These are phyloP conservation scores for Aviceda subcristata DNA, from an alignment of 2,113 vertebrate species.

Conservation along the genomic window DNA sequence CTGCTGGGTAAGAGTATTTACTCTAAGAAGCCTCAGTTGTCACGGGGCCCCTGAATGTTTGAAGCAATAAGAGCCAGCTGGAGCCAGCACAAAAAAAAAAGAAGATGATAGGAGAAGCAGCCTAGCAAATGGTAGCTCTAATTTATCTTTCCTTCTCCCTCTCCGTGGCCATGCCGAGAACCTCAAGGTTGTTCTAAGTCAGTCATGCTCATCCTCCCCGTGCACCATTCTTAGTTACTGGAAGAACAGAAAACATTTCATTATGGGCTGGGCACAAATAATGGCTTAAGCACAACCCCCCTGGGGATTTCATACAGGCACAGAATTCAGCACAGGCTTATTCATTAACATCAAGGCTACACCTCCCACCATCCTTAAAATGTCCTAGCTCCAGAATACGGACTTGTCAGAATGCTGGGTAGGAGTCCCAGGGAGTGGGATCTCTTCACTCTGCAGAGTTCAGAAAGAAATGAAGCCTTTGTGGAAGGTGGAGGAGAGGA, in stretches of 20 bases:
- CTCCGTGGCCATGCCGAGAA: not conserved
- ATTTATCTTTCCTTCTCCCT: not conserved
- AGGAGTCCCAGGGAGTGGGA: not conserved
- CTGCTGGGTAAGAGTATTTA: not conserved
- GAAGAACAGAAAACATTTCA: not conserved
- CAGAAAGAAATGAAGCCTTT: not conserved
- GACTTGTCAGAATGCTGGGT: not conserved
- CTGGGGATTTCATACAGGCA: not conserved
- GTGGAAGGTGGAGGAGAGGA: not conserved
- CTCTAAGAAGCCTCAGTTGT: not conserved
- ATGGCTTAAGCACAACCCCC: not conserved
- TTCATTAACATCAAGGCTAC: not conserved
- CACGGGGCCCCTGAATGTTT: not conserved
- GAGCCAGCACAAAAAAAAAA: not conserved
- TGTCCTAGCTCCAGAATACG: not conserved
- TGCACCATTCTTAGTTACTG: not conserved
- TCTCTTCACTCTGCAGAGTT: not conserved
- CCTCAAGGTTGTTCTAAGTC: not conserved
- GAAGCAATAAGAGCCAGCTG: not conserved
- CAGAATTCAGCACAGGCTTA: not conserved
- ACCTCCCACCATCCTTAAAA: not conserved
- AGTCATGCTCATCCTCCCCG: not conserved
- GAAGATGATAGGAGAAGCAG: not conserved
- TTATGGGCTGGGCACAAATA: not conserved
- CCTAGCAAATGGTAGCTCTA: not conserved